Conservation (phyloP, 1,140 invertebrate species). For the Belonocnema kinseyi region DNA sequence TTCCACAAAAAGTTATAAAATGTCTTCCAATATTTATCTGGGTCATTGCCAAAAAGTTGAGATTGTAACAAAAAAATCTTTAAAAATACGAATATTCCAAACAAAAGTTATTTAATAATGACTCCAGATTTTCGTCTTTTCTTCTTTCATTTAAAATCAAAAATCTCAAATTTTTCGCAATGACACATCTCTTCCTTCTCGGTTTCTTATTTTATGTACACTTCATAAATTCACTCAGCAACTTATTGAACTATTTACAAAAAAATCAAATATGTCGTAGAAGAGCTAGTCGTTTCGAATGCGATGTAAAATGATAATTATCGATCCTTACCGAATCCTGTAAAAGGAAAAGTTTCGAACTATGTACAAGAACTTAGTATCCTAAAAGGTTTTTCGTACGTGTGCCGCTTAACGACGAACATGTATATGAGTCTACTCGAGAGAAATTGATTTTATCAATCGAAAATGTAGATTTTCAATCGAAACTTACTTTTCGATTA, state of each 20-base stretch:
- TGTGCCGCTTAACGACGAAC: neutral
- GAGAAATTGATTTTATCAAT: too few species aligned
- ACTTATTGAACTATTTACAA: neutral
- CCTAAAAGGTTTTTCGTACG: neutral
- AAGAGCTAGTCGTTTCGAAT: neutral
- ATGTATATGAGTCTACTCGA: neutral
- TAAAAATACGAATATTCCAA: too few species aligned
- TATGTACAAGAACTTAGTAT: slow-evolving; percentile 5
- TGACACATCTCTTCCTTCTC: neutral
- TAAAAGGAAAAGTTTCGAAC: neutral
- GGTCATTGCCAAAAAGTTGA: too few species aligned
- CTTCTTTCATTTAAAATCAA: too few species aligned
- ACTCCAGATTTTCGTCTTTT: too few species aligned
- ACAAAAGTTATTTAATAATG: too few species aligned
- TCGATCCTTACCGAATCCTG: neutral
- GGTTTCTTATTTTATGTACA: slow-evolving; percentile 8
- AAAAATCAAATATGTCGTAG: neutral
- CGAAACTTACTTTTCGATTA: too few species aligned
- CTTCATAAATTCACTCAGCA: neutral
- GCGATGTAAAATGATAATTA: neutral
- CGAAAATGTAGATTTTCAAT: too few species aligned
- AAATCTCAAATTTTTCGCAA: too few species aligned
- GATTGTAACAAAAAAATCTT: too few species aligned
- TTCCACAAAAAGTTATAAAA: too few species aligned
- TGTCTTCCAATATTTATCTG: too few species aligned